Evolutionary conservation across 2,888 invertebrate genomes (phyloP), one percentile per base, ranked within the genome.

Genomic region (Leucophenga maculata): DNA sequence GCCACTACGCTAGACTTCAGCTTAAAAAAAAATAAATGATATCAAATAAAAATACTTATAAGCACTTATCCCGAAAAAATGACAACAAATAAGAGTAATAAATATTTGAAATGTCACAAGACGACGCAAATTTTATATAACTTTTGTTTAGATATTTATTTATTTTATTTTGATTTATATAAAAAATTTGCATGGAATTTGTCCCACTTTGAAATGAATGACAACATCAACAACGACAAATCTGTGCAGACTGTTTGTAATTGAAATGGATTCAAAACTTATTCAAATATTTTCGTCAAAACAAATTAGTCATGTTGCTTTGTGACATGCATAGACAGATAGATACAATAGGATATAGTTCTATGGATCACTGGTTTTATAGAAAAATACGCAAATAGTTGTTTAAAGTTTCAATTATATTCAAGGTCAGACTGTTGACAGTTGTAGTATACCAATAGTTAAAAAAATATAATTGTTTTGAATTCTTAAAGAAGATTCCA

Each of bases 141-240:
- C 76, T 75, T 72, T 74, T 71, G 68, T 72, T 73, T 77, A 52
- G 22, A n/a, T 48, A 31, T 31, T 60, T 46, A 20, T 20, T 46
- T 20, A 8, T 65, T 39, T 67, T 54, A 50, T 32, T 65, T 44
- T 66, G 6, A 22, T 11, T 50, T 60, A 32, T 52, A 60, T 68
- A 68, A 69, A 75, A 13, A 71, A 76, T 79, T 78, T 79, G 80
- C 73, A 82, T 79, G 79, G 75, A 82, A 82, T 84, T 81, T 81
- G 81, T 77, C 83, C 81, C 81, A 81, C 84, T 84, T 81, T 77
- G 75, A 50, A 22, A 55, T 67, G 64, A 67, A 60, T 65, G 62
- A 65, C 50, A 71, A 64, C 67, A 52, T 50, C 64, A 72, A 66
- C 60, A 71, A 64, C 54, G 11, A 39, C 73, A 72, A 69, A 72